Evolutionary conservation across 2,888 invertebrate genomes (phyloP).

Genomic region (Aspidiotus destructor): DNA sequence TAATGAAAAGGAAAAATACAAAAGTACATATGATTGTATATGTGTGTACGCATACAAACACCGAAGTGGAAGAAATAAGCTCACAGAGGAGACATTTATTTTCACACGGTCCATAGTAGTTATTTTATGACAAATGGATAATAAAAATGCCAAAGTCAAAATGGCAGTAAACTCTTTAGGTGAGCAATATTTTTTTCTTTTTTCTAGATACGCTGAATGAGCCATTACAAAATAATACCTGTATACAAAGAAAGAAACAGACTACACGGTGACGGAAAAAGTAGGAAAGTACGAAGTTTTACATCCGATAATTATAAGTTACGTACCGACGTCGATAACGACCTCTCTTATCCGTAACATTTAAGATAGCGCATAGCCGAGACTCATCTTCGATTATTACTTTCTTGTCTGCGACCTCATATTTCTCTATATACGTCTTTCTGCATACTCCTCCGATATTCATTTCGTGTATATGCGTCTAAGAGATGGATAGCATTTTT

Average conservation of each 20-base stretch:
- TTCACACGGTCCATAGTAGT: constrained; percentile 16
- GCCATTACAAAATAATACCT: neutral
- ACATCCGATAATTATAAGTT: constrained; percentile 32
- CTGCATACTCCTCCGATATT: neutral
- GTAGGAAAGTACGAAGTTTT: constrained; percentile 26
- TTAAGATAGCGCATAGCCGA: neutral
- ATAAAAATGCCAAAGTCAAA: constrained; percentile 32
- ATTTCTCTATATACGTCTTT: constrained; percentile 1
- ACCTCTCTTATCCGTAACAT: constrained; percentile 2
- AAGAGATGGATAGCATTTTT: neutral
- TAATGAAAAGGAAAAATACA: no score
- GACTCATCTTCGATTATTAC: constrained; percentile 25
- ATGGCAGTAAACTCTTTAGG: constrained; percentile 24
- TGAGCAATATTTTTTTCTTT: neutral
- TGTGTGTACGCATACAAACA: no score
- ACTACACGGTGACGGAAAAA: neutral
- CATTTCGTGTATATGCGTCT: neutral
- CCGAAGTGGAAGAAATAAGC: neutral
- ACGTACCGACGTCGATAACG: constrained; percentile 25
- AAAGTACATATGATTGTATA: no score
- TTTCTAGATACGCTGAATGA: neutral
- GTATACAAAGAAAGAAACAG: constrained; percentile 3
- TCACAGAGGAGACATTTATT: constrained; percentile 21
- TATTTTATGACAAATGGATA: constrained; percentile 28
- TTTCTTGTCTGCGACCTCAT: constrained; percentile 25